A percentile compares a stretch with the other conserved stretches of the same genome.
Conservation (phyloP, 2,888 invertebrate species). For the Papilio gigon region DNA sequence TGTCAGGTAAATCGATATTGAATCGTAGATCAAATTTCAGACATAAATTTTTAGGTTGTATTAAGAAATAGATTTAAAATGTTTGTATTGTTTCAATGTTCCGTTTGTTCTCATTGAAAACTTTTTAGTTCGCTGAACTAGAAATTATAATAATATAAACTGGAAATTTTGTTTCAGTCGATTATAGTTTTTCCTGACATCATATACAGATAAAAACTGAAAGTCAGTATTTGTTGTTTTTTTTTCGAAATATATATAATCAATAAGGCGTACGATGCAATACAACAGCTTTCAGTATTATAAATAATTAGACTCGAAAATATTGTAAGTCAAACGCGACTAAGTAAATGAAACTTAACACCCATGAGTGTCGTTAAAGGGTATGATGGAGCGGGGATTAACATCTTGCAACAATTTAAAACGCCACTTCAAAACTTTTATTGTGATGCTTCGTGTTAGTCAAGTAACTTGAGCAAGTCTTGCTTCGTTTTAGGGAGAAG, state of each 20-base stretch:
- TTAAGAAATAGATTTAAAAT: not conserved
- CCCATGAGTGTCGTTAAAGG: slow-evolving; percentile 12
- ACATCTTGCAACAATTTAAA: slow-evolving; percentile 22
- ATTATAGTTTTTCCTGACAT: not conserved
- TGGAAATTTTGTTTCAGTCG: not conserved
- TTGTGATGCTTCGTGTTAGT: not conserved
- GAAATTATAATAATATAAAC: not conserved
- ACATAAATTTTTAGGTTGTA: not conserved
- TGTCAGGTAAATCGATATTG: not conserved
- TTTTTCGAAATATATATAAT: not conserved
- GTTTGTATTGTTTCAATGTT: not conserved
- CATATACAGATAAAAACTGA: not conserved
- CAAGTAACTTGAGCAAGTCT: not conserved
- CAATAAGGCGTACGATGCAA: not conserved
- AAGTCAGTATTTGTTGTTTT: not conserved
- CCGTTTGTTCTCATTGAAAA: not conserved
- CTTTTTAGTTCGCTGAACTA: slow-evolving; percentile 16
- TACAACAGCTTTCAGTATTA: not conserved
- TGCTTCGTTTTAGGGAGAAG: not conserved
- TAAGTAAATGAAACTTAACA: slow-evolving; percentile 4
- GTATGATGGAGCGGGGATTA: slow-evolving; percentile 1
- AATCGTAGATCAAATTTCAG: not conserved
- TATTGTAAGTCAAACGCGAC: not conserved
- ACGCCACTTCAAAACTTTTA: slow-evolving; percentile 9
- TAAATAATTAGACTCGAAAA: not conserved